Base-by-base conservation (phyloP, 2,888 invertebrate species). In the Myopa tessellatipennis region DNA sequence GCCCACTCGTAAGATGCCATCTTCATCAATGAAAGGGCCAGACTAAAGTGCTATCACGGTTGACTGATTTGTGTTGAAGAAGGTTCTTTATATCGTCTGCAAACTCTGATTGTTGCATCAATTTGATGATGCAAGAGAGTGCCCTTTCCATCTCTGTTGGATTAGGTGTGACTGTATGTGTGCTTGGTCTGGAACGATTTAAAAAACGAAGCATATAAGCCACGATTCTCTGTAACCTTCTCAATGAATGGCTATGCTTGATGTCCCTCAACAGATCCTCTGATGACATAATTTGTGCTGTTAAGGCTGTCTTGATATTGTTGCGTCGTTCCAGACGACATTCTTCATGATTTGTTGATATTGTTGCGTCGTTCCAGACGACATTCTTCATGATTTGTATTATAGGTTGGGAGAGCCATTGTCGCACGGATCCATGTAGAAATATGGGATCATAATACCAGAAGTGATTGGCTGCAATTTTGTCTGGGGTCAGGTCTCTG, bases 1-100 rank as follows among this genome's bases (percentile, higher is more conserved):
- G 5, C 58, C 58, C 58, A 58, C 26, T 61, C 61, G 14, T 26
- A 61, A 10, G n/a, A 26, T 61, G 5, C 1, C 61, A 26, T 26
- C 10, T 26, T 61, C 61, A 2, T 5, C 3, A n/a, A 61, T 26
- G 26, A 61, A 61, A 68, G 68, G 8, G 68, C 18, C 18, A 68
- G 50, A 45, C 45, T 68, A 68, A 45, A 4, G 68, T 18, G 18
- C 68, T 68, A 3, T 68, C 12, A n/a, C 61, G 61, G n/a, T 61
- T 61, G 4, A 61, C 61, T 10, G 26, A n/a, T 61, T 61, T 61
- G 8, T 61, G 26, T 61, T 26, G 61, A 5, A 3, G 61, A 26
- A 61, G 61, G n/a, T 18, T 58, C 12, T 16, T 58, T 58, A 16
- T 2, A 16, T 10, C 58, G 4, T 58, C 4, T 12, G 16, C 58